Evolutionary conservation across 2,797 vertebrate genomes (phyloP).

Genomic region (Hippopotamyrus pictus): DNA sequence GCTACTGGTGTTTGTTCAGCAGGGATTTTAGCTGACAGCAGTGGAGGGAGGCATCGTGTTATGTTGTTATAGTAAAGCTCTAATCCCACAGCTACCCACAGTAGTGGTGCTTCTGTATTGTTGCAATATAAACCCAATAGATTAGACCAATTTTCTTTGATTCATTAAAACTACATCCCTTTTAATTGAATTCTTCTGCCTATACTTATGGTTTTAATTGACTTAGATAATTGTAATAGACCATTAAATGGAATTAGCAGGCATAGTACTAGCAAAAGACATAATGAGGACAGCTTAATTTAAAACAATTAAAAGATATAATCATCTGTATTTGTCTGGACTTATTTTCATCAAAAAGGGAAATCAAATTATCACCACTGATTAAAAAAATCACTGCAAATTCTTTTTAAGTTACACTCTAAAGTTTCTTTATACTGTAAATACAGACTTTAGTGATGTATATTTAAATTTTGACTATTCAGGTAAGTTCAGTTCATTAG

Average conservation of each 20-base stretch:
- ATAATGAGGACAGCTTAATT: background rate
- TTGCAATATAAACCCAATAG: background rate
- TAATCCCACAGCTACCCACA: background rate
- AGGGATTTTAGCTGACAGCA: background rate
- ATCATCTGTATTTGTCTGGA: background rate
- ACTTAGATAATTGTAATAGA: background rate
- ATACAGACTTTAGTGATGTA: background rate
- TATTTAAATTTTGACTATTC: background rate
- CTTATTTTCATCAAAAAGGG: background rate
- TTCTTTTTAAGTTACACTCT: background rate
- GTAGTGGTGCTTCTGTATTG: background rate
- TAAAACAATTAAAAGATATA: background rate
- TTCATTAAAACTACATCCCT: background rate
- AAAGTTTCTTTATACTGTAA: background rate
- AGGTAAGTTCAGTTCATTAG: background rate
- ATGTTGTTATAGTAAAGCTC: background rate
- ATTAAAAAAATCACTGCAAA: background rate
- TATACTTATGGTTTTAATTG: background rate
- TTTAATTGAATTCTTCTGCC: background rate
- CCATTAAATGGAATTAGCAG: background rate
- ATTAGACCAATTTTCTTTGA: background rate
- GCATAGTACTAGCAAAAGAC: background rate
- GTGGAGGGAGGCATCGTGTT: background rate
- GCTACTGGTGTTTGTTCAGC: background rate
- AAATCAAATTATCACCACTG: background rate